Base-by-base conservation (phyloP, 2,888 invertebrate genomes). In the Callimorpha dominula region DNA sequence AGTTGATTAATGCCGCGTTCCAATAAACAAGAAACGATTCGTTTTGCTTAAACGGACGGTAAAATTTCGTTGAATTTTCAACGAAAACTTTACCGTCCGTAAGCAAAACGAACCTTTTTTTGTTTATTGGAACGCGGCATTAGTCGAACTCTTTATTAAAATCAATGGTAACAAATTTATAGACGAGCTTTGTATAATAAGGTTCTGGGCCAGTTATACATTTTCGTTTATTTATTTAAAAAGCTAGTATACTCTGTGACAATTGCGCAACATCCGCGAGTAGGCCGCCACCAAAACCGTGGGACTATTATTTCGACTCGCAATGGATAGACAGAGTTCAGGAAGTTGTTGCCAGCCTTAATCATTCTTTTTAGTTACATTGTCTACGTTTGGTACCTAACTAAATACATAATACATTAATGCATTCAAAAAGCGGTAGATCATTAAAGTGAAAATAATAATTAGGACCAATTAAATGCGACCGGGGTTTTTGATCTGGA, bases 241-340 rank as follows among this genome's bases (percentile, higher is more conserved):
- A 60, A 31, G 31, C 31, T 60, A 12, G 31, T 60, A 9, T 20
- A 20, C 57, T 20, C 2, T 60, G 31, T 40, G 12, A 57, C 14
- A 68, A 46, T 68, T 60, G 46, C 20, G 60, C 31, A 68, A 68
- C 31, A 46, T 31, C 68, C 68, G 68, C 60, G 11, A 46, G 17
- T 31, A 17, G 42, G 31, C 46, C 46, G 68, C 15, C 57, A 31
- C 14, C 60, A 57, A 60, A 49, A 57, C 31, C 68, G 68, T 68
- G 68, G 31, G 68, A 68, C 46, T 14, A 31, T 20, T 50, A 49
- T 49, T 49, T 17, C 31, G 50, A 65, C 50, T 40, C 11, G 49
- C 31, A 50, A 49, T 50, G 31, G 50, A 15, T 31, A 46, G 50
- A 15, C 15, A 46, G n/a, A 54, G 60, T 68, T 68, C 46, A 60